These are phyloP conservation scores for Athrips mouffetella DNA, from an alignment of 2,888 invertebrate species.

Conservation along the genomic window DNA sequence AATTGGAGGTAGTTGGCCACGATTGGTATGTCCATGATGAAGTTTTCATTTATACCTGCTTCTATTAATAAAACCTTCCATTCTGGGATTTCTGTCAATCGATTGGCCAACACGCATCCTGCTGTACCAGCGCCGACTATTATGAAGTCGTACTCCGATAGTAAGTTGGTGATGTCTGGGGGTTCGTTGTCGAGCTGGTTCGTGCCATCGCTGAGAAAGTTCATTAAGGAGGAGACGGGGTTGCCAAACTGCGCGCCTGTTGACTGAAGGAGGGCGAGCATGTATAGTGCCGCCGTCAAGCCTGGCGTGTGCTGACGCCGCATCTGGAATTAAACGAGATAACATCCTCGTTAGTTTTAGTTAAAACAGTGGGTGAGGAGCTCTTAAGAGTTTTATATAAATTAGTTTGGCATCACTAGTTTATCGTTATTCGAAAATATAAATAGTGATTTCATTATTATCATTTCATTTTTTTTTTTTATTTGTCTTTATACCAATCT, in stretches of 20 bases:
- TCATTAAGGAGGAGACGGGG: constrained; percentile 70
- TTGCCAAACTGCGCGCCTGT: constrained; percentile 48
- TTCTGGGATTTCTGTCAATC: constrained; percentile 83
- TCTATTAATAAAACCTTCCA: constrained; percentile 85
- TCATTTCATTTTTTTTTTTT: no score
- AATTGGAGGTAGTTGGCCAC: constrained; percentile 85
- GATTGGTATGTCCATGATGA: constrained; percentile 86
- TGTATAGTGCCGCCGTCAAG: constrained; percentile 42
- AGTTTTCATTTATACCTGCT: constrained; percentile 84
- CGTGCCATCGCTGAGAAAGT: constrained; percentile 75
- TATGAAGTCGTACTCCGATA: constrained; percentile 85
- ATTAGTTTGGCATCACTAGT: no score
- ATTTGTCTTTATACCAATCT: no score
- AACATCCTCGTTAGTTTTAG: not conserved
- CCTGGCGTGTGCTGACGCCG: constrained; percentile 39
- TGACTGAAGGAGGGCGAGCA: constrained; percentile 41
- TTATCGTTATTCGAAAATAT: no score
- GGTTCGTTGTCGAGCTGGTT: constrained; percentile 74
- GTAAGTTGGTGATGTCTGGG: constrained; percentile 63
- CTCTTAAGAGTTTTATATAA: no score
- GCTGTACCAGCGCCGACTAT: constrained; percentile 89
- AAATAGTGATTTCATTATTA: no score
- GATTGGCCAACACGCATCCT: constrained; percentile 85
- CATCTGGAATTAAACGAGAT: constrained; percentile 59
- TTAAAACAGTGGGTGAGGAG: no score